Evolutionary conservation across 2,113 vertebrate species (phyloP).

Genomic region (Nothocercus julius): DNA sequence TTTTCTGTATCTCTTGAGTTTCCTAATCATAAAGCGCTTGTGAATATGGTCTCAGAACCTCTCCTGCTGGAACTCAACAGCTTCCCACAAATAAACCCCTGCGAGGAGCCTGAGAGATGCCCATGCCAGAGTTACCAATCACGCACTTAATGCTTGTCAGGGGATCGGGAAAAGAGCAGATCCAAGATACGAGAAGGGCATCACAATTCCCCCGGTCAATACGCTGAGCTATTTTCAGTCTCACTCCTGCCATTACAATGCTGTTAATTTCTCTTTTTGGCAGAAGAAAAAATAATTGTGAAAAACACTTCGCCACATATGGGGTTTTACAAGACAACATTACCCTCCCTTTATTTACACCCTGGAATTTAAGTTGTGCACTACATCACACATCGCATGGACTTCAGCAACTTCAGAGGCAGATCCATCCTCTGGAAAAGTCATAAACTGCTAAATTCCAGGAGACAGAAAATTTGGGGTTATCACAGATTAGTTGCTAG

Average conservation of each 20-base stretch:
- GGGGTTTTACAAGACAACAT: not conserved
- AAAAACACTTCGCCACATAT: not conserved
- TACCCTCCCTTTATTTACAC: not conserved
- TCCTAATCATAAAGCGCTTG: not conserved
- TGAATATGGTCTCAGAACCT: not conserved
- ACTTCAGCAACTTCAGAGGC: not conserved
- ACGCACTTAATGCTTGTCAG: fast-evolving
- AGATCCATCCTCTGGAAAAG: not conserved
- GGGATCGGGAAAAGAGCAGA: not conserved
- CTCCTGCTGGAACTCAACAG: not conserved
- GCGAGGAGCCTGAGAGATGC: not conserved
- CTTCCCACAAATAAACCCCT: not conserved
- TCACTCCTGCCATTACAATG: not conserved
- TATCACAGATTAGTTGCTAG: not conserved
- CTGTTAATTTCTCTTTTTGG: not conserved
- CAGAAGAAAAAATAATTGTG: not conserved
- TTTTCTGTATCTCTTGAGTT: fast-evolving
- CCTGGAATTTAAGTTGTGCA: not conserved
- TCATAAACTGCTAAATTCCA: not conserved
- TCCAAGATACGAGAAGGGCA: fast-evolving
- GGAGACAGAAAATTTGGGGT: not conserved
- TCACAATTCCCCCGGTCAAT: not conserved
- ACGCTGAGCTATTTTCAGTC: too few relatives aligned
- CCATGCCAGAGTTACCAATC: not conserved
- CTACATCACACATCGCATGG: not conserved